Base-by-base conservation (phyloP, 2,797 vertebrate species). In the Semaprochilodus insignis region DNA sequence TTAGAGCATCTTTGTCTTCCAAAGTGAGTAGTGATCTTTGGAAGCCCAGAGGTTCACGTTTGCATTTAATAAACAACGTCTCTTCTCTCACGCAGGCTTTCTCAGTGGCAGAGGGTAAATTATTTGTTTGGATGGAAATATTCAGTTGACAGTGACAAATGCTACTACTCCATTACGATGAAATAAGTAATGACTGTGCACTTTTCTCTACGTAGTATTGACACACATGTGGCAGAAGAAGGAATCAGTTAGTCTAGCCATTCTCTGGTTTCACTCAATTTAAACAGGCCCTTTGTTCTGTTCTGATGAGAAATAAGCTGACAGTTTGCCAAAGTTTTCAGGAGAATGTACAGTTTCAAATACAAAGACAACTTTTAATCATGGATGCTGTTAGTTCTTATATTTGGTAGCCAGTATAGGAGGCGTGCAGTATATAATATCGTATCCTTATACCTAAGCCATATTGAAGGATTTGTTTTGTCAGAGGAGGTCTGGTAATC, bases 1-100 rank as follows among this genome's bases (percentile, higher is more conserved):
- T 93, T 91, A 91, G 93, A 83, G 81, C 87, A 59, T 72, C 77
- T 74, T 88, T 89, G 89, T 90, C 89, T 89, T 82, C 87, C 81
- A 85, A 80, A 87, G 75, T 74, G 82, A 78, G 80, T 48, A 78
- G 71, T 79, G 76, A 70, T 85, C 80, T 74, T 48, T 31, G 72
- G 81, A 85, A 82, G 78, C 87, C 77, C 82, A 78, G 63, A 5
- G 40, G 83, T 69, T 57, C 78, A 57, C 79, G 78, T 81, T 59
- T 76, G 48, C 6, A 86, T 84, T 91, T 89, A 91, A 92, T 90
- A 82, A 91, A 90, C 79, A 82, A 76, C 6, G 57, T 27, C 72
- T 67, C 81, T 70, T 69, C 76, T 52, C 54, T 54, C 21, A 52
- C 73, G 54, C 31, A 23, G 25, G 10, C 19, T 54, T 69, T 36